phyloP scores from a whole-genome alignment of 1,140 invertebrate species.

The Bicyclus anynana region DNA sequence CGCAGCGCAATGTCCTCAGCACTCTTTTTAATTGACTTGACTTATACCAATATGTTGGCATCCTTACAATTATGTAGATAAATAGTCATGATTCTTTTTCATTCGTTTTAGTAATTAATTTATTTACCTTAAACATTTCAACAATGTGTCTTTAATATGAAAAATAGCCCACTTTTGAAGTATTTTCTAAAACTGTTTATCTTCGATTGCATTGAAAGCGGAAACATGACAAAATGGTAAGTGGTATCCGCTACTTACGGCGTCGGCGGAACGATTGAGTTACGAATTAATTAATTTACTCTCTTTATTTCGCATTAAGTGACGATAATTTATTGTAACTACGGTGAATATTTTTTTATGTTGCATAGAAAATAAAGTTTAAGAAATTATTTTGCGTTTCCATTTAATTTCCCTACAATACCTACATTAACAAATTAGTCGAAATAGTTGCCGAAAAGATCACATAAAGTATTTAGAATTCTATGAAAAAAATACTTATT shows the following conservation, averaged over 20 bases:
- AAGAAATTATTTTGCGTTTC: conserved; percentile 60
- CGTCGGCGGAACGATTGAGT: conserved; percentile 18
- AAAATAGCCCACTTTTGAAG: conserved; percentile 11
- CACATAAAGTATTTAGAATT: too few relatives aligned
- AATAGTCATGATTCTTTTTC: too few relatives aligned
- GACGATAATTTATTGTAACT: conserved; percentile 76
- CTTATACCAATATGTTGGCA: too few relatives aligned
- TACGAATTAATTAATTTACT: conserved; percentile 65
- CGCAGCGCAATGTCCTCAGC: too few relatives aligned
- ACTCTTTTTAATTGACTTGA: too few relatives aligned
- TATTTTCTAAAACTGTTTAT: conserved; percentile 1
- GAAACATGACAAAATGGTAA: conserved; percentile 30
- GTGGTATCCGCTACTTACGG: neutral
- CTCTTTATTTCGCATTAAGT: conserved; percentile 72
- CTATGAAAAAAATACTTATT: too few relatives aligned
- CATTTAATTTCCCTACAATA: conserved; percentile 33
- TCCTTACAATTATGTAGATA: too few relatives aligned
- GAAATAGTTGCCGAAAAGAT: too few relatives aligned
- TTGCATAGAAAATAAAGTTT: conserved; percentile 78
- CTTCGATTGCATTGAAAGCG: conserved; percentile 19
- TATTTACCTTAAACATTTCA: neutral
- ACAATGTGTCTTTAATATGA: conserved; percentile 16
- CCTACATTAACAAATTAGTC: too few relatives aligned
- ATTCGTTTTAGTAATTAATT: too few relatives aligned
- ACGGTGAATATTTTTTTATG: conserved; percentile 77